These are phyloP conservation scores for Spheniscus mendiculus DNA, from an alignment of 2,113 vertebrate species.

Conservation along the genomic window DNA sequence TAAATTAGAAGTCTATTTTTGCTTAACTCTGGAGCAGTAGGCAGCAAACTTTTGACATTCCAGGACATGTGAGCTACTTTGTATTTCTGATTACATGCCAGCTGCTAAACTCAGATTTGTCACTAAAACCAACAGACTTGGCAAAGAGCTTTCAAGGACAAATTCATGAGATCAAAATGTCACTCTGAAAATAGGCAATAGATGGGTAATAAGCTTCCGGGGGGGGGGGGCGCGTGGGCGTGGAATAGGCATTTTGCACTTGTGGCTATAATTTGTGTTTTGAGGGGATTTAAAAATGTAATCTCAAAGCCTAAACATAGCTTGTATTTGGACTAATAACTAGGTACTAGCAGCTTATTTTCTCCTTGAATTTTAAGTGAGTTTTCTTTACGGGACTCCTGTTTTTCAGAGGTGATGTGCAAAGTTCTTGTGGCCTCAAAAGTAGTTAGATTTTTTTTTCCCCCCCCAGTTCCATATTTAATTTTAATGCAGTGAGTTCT, in stretches of 20 bases:
- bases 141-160: background rate
- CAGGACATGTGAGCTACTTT: slow-evolving; percentile 33
- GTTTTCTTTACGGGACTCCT: background rate
- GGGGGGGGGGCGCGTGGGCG: too few relatives aligned
- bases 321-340: background rate
- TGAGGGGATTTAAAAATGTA: background rate
- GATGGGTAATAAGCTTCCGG: background rate
- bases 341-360: background rate
- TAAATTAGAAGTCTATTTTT: background rate
- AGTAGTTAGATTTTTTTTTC: background rate
- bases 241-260: background rate
- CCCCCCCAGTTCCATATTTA: background rate
- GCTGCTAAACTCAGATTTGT: background rate
- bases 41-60: slow-evolving; percentile 67
- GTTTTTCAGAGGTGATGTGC: slow-evolving; percentile 27
- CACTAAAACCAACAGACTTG: background rate
- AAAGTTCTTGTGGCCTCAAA: slow-evolving; percentile 17
- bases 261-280: background rate
- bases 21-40: slow-evolving; percentile 20
- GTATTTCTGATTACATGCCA: background rate
- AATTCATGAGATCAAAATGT: background rate
- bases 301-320: background rate
- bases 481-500: slow-evolving; percentile 32
- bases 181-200: background rate
- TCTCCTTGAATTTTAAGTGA: background rate